These are phyloP conservation scores for Lepidocolaptes lacrymiger DNA, from an alignment of 2,797 vertebrate genomes.

Conservation along the genomic window DNA sequence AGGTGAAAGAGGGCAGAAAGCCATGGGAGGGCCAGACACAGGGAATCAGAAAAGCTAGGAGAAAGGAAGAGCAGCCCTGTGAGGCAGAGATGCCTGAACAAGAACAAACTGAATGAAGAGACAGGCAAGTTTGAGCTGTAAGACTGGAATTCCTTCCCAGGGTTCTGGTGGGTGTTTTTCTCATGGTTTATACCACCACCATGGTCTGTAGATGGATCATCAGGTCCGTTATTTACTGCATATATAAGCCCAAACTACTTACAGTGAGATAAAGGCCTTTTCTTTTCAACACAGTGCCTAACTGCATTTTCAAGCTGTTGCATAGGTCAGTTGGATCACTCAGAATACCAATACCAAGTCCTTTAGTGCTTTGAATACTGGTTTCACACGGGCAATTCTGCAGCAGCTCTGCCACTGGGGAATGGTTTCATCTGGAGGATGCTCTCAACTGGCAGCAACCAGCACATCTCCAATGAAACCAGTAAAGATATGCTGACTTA, in stretches of 20 bases:
- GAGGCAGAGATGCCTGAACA: background rate
- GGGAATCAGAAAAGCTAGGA: background rate
- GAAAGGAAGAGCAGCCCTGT: background rate
- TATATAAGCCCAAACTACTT: background rate
- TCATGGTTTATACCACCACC: background rate
- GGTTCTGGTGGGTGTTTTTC: background rate
- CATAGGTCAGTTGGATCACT: background rate
- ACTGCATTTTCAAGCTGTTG: background rate
- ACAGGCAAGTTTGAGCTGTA: background rate
- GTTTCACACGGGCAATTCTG: background rate
- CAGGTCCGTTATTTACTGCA: background rate
- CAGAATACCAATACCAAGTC: background rate
- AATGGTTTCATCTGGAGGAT: background rate
- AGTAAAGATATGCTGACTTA: background rate
- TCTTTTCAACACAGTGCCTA: background rate
- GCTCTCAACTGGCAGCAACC: background rate
- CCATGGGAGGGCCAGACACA: background rate
- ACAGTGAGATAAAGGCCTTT: background rate
- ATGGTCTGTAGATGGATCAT: background rate
- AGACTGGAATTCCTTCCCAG: background rate
- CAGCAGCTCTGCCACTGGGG: background rate
- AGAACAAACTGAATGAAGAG: background rate
- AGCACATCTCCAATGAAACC: background rate
- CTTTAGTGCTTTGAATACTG: background rate
- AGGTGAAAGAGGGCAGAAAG: background rate